Percentiles rank a stretch among this genome's conserved stretches.
These are phyloP conservation scores for Palythoa caribaeorum DNA, from an alignment of 92 coral and sea anemone genomes.

Conservation along the genomic window DNA sequence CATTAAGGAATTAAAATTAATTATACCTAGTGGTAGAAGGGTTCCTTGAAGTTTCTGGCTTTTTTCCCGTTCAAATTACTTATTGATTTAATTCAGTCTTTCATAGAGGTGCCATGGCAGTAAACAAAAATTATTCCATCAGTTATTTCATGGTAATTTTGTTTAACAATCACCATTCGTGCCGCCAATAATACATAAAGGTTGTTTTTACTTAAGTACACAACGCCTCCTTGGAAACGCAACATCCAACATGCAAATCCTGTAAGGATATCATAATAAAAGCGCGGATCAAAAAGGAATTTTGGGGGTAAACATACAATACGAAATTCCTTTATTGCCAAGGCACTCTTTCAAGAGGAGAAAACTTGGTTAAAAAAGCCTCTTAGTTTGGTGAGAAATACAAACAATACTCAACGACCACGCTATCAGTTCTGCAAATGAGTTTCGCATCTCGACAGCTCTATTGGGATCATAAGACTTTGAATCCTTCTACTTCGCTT, in stretches of 20 bases:
- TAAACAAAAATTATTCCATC: constrained; percentile 7
- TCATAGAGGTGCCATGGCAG: constrained; percentile 6
- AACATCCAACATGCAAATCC: neutral
- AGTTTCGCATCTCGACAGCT: constrained; percentile 22
- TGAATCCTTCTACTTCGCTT: constrained; percentile 1
- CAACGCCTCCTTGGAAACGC: neutral
- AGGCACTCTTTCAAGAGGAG: neutral
- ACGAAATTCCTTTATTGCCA: neutral
- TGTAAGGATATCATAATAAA: neutral
- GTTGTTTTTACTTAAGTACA: neutral
- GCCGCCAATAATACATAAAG: neutral
- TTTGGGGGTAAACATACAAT: neutral
- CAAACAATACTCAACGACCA: neutral
- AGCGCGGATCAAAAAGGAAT: neutral
- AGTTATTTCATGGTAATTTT: neutral
- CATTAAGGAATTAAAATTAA: too few relatives aligned
- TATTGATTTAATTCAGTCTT: constrained; percentile 5
- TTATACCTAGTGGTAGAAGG: too few relatives aligned
- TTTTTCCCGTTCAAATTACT: neutral
- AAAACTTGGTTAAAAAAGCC: neutral
- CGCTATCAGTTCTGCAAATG: constrained; percentile 1
- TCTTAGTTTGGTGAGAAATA: neutral
- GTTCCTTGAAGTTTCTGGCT: too few relatives aligned
- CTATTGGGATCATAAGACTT: neutral
- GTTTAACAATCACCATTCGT: neutral